A percentile compares a stretch with the other conserved stretches of the same genome.
These are phyloP conservation scores for Notodonta dromedarius DNA, from an alignment of 2,888 invertebrate species.

Conservation along the genomic window DNA sequence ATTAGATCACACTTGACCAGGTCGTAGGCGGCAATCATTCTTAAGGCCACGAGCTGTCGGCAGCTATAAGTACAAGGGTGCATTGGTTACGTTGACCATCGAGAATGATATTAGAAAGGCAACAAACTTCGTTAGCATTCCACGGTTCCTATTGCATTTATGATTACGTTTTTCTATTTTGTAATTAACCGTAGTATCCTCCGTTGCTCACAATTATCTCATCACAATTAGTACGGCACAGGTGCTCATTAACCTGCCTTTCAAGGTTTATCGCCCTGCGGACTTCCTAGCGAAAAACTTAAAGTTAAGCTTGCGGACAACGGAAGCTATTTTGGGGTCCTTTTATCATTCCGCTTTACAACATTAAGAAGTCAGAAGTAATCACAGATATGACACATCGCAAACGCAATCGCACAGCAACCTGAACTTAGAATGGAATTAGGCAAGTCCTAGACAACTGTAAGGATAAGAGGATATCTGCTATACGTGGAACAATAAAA, in stretches of 20 bases:
- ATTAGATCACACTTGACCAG: slow-evolving; percentile 13
- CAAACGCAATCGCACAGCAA: slow-evolving; percentile 74
- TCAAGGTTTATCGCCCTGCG: slow-evolving; percentile 44
- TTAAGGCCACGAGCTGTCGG: slow-evolving; percentile 33
- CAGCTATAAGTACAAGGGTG: slow-evolving; percentile 41
- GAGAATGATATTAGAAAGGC: slow-evolving; percentile 68
- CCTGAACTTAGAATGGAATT: slow-evolving; percentile 23
- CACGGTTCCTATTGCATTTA: slow-evolving; percentile 40
- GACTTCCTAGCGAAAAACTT: slow-evolving; percentile 18
- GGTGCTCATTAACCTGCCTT: slow-evolving; percentile 18
- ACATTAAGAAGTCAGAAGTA: background rate
- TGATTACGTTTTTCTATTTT: slow-evolving; percentile 27
- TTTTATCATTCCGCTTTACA: background rate
- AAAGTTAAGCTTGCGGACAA: background rate
- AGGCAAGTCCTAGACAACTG: slow-evolving; percentile 21
- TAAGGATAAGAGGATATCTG: background rate
- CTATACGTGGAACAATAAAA: slow-evolving; percentile 6
- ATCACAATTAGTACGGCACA: slow-evolving; percentile 13
- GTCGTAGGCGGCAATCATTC: slow-evolving; percentile 30
- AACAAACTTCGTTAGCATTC: slow-evolving; percentile 52
- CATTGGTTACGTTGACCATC: slow-evolving; percentile 47
- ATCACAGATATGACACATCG: slow-evolving; percentile 46
- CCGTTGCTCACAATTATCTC: slow-evolving; percentile 9
- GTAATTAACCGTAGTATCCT: background rate
- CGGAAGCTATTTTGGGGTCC: background rate